Percentiles rank a stretch among this genome's conserved stretches.
Evolutionary conservation across 2,888 invertebrate genomes (phyloP).

Genomic region (Hirtodrosophila trivittata): DNA sequence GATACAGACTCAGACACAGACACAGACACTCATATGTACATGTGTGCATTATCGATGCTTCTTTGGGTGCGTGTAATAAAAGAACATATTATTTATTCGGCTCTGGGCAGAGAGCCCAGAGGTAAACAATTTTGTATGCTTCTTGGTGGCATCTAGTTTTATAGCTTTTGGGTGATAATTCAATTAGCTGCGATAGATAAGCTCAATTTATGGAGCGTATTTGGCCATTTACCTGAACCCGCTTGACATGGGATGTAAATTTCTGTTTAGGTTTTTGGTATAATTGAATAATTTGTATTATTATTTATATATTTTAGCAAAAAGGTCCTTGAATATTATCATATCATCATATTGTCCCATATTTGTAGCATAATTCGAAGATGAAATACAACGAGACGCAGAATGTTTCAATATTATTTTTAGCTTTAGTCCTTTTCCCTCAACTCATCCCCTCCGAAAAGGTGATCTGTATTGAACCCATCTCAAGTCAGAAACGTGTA

Average conservation of each 20-base stretch:
- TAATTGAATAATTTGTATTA: no score
- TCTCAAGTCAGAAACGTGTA: slow-evolving; percentile 7
- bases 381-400: slow-evolving; percentile 1
- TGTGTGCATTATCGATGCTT: slow-evolving; percentile 14
- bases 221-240: slow-evolving; percentile 11
- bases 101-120: slow-evolving; percentile 18
- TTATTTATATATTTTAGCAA: no score
- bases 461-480: slow-evolving; percentile 29
- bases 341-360: slow-evolving; percentile 2
- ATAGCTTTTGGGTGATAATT: slow-evolving; percentile 56
- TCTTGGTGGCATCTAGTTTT: slow-evolving; percentile 31
- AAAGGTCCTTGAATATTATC: no score
- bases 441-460: slow-evolving; percentile 22
- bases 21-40: slow-evolving; percentile 3
- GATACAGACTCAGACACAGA: background rate
- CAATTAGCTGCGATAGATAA: slow-evolving; percentile 62
- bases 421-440: slow-evolving; percentile 7
- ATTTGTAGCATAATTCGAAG: slow-evolving; percentile 6
- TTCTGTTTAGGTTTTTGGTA: no score
- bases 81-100: slow-evolving; percentile 63
- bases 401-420: slow-evolving; percentile 20
- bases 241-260: background rate
- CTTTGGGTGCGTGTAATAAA: slow-evolving; percentile 44
- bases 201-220: slow-evolving; percentile 47
- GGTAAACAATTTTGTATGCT: slow-evolving; percentile 37